Conservation (phyloP, 2,888 invertebrate genomes). For the Sinhomidia bicolor region DNA sequence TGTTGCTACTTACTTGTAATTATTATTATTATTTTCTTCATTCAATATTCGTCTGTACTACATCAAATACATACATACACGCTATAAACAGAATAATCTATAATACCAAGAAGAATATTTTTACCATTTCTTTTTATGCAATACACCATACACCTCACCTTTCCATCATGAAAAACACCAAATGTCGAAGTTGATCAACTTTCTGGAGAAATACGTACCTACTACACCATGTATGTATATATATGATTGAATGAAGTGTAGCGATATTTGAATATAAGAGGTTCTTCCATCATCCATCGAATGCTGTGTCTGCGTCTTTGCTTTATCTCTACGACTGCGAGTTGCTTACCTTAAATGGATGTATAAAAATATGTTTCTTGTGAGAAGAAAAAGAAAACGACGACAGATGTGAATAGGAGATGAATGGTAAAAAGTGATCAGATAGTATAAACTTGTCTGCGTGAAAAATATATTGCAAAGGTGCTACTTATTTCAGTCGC, state of each 20-base stretch:
- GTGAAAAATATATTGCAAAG: background rate
- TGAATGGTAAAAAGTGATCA: background rate
- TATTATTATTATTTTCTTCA: too few species aligned
- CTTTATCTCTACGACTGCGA: background rate
- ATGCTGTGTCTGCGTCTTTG: background rate
- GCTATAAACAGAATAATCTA: background rate
- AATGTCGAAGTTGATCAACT: background rate
- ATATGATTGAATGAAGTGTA: background rate
- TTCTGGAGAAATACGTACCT: background rate
- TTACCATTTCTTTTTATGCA: background rate
- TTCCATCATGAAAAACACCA: background rate
- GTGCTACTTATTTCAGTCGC: background rate
- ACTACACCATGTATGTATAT: too few species aligned
- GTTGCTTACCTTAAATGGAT: background rate
- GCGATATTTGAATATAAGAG: too few species aligned
- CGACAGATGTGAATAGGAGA: slow-evolving; percentile 37
- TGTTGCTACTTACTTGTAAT: too few species aligned
- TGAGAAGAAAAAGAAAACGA: background rate
- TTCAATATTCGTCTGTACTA: too few species aligned
- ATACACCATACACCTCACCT: background rate
- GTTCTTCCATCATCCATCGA: too few species aligned
- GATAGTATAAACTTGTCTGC: background rate
- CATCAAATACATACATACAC: background rate
- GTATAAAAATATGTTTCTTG: background rate
- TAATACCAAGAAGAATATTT: background rate